Base-by-base conservation (phyloP, 2,797 vertebrate genomes). In the Garrulus glandarius region DNA sequence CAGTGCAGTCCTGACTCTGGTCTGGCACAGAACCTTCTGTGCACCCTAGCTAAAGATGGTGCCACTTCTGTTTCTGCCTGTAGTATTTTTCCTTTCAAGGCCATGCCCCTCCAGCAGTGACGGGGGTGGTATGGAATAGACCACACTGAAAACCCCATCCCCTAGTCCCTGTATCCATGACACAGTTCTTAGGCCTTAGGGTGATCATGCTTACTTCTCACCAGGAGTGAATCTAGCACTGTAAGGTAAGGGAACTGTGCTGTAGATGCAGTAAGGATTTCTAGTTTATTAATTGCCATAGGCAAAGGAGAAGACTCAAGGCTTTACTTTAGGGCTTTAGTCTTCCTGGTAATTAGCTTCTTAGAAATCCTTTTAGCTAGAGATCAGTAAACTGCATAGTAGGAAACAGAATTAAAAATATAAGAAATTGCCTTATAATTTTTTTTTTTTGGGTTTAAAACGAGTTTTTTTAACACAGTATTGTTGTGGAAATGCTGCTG, bases 1-100 rank as follows among this genome's bases (percentile, higher is more conserved):
- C 37, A 49, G 10, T 0, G 1, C 24, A 32, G 27, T 32, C 18
- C 18, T 9, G 32, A 15, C 37, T 52, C 55, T 0, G 3, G 17
- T 7, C 56, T 2, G 4, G 17, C 39, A 32, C 39, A 53, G 9
- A 17, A 14, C 37, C 17, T 32, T 26, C n/a, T 10, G 3, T 4
- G 27, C 1, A 6, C 22, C 14, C 22, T 15, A 18, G 56, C 5
- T 37, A 52, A 52, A 52, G 18, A 27, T 27, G 27, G 22, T 14
- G 18, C 14, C 22, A 19, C 47, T 82, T 52, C 65, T 44, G 7
- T 27, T 32, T 18, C 11, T 37, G 47, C 6, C 27, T 0, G 0
- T 16, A 21, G n/a, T 1, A 2, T 44, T 37, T 39, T 52, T 52
- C 17, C n/a, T 44, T 18, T 21, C 1, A 0, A 52, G 21, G 26